These are phyloP conservation scores for Synanthedon myopaeformis DNA, from an alignment of 2,888 invertebrate species.

Conservation along the genomic window DNA sequence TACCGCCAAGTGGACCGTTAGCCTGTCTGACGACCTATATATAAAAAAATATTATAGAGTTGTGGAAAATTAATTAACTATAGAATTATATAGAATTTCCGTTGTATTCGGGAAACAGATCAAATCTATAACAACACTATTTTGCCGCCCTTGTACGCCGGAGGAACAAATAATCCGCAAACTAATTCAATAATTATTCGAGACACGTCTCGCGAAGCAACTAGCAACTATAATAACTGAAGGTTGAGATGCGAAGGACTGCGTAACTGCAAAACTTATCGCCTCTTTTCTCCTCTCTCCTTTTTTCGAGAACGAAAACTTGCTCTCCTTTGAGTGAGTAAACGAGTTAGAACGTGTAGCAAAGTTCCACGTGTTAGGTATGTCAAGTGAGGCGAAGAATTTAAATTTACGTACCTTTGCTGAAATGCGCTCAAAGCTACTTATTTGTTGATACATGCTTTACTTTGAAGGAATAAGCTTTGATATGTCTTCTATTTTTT, in stretches of 20 bases:
- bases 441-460: too few relatives aligned
- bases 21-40: background rate
- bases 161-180: conserved; percentile 20
- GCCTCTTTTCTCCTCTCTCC: conserved; percentile 2
- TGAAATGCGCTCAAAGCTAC: background rate
- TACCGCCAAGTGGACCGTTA: background rate
- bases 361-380: conserved; percentile 12
- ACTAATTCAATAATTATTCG: conserved; percentile 25
- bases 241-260: conserved; percentile 12
- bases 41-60: background rate
- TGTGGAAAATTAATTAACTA: too few relatives aligned
- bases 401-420: conserved; percentile 14
- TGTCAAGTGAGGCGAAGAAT: conserved; percentile 17
- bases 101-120: conserved; percentile 7
- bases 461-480: too few relatives aligned
- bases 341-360: conserved; percentile 17
- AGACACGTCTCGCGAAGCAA: conserved; percentile 17
- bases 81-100: too few relatives aligned
- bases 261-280: conserved; percentile 6
- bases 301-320: background rate
- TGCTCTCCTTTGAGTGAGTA: conserved; percentile 15
- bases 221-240: conserved; percentile 19
- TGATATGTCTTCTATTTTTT: too few relatives aligned
- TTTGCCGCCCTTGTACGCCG: conserved; percentile 20
- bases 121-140: conserved; percentile 22